A percentile compares a stretch with the other conserved stretches of the same genome.
Evolutionary conservation across 92 coral and sea anemone genomes (phyloP).

Genomic region (Umimayanthus chanpuru): DNA sequence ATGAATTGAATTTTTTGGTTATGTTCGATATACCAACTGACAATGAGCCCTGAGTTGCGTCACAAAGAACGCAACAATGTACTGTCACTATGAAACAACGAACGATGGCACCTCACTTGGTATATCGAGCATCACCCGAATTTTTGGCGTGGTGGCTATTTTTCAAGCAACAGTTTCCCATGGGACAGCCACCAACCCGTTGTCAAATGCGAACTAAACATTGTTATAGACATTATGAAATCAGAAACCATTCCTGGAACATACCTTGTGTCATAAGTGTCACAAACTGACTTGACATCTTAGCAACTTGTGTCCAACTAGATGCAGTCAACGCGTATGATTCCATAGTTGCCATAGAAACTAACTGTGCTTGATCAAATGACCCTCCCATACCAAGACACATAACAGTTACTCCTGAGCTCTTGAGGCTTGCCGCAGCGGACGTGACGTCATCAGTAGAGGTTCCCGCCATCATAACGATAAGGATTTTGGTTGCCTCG

Average conservation of each 20-base stretch:
- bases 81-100: too few relatives aligned
- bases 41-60: too few relatives aligned
- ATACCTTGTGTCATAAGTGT: conserved; percentile 43
- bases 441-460: conserved; percentile 55
- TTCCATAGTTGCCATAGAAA: conserved; percentile 63
- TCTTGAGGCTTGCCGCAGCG: conserved; percentile 39
- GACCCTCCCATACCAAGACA: conserved; percentile 70
- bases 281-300: conserved; percentile 43
- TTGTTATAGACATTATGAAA: neutral
- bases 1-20: too few relatives aligned
- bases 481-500: conserved; percentile 48
- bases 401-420: conserved; percentile 45
- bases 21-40: too few relatives aligned
- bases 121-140: too few relatives aligned
- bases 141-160: too few relatives aligned
- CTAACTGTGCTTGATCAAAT: conserved; percentile 61
- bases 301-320: conserved; percentile 47
- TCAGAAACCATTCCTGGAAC: neutral
- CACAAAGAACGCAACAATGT: too few relatives aligned
- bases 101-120: too few relatives aligned
- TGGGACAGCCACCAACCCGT: neutral
- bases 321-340: conserved; percentile 61
- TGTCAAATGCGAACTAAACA: too few relatives aligned
- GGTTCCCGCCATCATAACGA: conserved; percentile 58
- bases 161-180: neutral